phyloP scores from a whole-genome alignment of 2,113 vertebrate genomes.

The Saimiri boliviensis region DNA sequence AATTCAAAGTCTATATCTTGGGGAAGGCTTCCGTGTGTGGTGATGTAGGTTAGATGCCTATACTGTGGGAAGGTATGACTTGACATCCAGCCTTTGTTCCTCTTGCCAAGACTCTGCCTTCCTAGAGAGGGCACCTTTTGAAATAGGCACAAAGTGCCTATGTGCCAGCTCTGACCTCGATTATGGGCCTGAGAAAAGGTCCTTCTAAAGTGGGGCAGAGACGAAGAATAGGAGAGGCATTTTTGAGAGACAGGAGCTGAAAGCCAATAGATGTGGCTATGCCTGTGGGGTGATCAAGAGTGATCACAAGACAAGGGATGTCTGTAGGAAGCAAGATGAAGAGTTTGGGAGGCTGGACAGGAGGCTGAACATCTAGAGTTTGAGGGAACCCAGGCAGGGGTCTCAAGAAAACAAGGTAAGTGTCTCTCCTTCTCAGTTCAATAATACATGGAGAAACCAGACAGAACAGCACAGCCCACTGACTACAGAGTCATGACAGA shows the following conservation, averaged over 20 bases:
- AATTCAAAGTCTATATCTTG: not conserved
- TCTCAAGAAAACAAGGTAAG: not conserved
- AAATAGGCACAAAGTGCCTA: not conserved
- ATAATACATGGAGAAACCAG: not conserved
- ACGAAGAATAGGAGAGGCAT: not conserved
- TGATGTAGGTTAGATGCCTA: not conserved
- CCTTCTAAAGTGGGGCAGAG: not conserved
- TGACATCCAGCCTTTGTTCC: not conserved
- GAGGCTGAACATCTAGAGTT: not conserved
- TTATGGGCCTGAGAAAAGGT: not conserved
- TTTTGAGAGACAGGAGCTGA: not conserved
- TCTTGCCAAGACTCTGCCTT: not conserved
- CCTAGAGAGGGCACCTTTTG: not conserved
- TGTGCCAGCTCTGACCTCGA: not conserved
- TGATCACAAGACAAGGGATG: not conserved
- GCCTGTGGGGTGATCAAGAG: not conserved
- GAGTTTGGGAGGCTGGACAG: not conserved
- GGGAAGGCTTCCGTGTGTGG: not conserved
- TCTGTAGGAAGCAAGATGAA: not conserved
- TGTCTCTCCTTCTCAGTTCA: not conserved
- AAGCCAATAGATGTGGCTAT: not conserved
- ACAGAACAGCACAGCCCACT: rapidly evolving
- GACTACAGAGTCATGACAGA: not conserved
- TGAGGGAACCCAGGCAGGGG: not conserved
- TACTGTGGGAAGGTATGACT: not conserved